Evolutionary conservation across 35 echinoderm and acorn worm species (phyloP).

Genomic region (Anneissia japonica): DNA sequence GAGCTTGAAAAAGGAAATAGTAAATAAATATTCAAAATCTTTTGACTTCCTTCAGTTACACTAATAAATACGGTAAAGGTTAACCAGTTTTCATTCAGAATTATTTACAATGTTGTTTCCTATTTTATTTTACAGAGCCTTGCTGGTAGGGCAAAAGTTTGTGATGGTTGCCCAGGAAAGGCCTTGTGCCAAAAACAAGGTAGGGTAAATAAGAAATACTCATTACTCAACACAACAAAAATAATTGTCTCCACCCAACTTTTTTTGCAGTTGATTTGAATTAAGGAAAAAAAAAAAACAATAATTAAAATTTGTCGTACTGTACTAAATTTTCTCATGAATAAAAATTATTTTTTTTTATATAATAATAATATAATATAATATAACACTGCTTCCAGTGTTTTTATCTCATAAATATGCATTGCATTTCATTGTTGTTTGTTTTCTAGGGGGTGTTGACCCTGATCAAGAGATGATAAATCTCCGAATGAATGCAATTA

Average conservation of each 20-base stretch:
- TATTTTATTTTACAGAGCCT: slow-evolving; percentile 14
- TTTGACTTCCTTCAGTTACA: too few species aligned
- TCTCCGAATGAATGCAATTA: slow-evolving; percentile 57
- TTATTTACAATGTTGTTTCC: too few species aligned
- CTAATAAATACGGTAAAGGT: too few species aligned
- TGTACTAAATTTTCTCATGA: background rate
- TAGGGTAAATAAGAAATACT: background rate
- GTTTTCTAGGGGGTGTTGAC: slow-evolving; percentile 26
- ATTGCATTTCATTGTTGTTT: background rate
- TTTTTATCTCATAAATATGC: too few species aligned
- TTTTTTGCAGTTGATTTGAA: background rate
- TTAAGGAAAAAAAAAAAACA: background rate
- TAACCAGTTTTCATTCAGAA: too few species aligned
- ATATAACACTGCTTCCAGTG: too few species aligned
- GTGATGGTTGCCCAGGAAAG: slow-evolving; percentile 55
- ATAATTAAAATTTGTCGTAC: background rate
- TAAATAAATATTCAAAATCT: too few species aligned
- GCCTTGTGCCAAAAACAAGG: slow-evolving; percentile 42
- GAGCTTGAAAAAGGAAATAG: too few species aligned
- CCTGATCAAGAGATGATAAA: slow-evolving; percentile 64
- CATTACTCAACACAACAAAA: background rate
- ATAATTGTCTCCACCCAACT: background rate
- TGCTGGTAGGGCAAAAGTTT: slow-evolving; percentile 34
- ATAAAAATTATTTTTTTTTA: background rate
- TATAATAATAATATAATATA: background rate